These are phyloP conservation scores for Druon quercuslanigerum DNA, from an alignment of 1,140 invertebrate species.

Conservation along the genomic window DNA sequence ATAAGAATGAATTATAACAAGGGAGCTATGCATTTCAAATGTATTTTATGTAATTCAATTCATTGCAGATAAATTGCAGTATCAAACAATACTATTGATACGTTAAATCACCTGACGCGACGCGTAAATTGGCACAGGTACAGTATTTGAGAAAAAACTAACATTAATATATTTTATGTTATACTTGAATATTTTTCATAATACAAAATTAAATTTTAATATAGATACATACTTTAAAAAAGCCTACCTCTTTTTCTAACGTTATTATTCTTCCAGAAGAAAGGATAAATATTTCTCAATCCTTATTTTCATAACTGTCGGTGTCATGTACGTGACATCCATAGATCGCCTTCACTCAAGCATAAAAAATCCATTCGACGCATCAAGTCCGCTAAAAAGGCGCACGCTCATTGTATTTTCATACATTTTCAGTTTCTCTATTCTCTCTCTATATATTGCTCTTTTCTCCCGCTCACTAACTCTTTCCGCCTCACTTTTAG, in stretches of 20 bases:
- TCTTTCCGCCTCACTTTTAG: conserved; percentile 42
- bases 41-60: no score
- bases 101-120: no score
- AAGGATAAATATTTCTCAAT: not conserved
- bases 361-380: not conserved
- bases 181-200: no score
- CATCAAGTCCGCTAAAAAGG: conserved; percentile 14
- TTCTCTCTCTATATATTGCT: not conserved
- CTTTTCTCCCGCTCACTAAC: not conserved
- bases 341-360: not conserved
- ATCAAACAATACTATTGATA: no score
- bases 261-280: not conserved
- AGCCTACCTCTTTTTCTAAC: not conserved
- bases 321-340: not conserved
- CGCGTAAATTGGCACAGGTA: no score
- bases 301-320: conserved; percentile 4
- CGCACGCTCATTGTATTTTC: not conserved
- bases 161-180: no score
- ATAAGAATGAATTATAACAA: no score
- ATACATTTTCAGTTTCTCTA: conserved; percentile 11
- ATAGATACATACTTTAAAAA: no score
- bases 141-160: no score
- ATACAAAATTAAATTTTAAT: no score
- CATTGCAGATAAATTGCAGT: no score
- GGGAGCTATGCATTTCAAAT: no score